A percentile compares a stretch with the other conserved stretches of the same genome.
Conservation (phyloP, 2,888 invertebrate genomes). For the Ormyrus labotus region DNA sequence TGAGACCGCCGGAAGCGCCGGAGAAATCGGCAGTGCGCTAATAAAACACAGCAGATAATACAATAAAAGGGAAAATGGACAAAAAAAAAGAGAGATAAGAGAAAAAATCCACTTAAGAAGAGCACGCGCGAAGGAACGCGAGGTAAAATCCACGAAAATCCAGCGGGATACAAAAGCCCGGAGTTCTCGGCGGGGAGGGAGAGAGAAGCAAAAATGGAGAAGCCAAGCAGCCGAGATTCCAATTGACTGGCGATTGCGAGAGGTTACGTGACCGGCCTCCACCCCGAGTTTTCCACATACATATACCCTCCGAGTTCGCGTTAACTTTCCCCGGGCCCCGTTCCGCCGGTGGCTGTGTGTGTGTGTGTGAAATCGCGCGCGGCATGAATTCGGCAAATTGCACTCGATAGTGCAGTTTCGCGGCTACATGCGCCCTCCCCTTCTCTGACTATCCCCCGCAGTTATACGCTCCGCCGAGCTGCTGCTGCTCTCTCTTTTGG, state of each 20-base stretch:
- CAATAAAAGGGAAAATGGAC: no score
- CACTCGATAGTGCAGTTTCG: constrained; percentile 54
- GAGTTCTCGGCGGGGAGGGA: neutral
- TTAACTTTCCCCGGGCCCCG: neutral
- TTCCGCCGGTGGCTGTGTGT: neutral
- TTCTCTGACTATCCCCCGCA: no score
- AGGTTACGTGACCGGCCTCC: constrained; percentile 60
- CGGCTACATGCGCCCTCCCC: constrained; percentile 2
- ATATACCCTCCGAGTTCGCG: neutral
- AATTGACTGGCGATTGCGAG: constrained; percentile 58
- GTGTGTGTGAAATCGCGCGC: neutral
- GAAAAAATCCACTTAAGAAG: no score
- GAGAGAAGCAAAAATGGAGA: constrained; percentile 31
- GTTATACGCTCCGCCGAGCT: no score
- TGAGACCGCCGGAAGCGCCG: no score
- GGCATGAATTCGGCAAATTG: constrained; percentile 60
- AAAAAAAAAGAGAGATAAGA: no score
- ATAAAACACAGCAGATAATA: no score
- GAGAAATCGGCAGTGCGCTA: no score
- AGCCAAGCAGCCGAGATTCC: constrained; percentile 58
- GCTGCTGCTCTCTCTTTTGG: no score
- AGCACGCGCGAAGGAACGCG: no score
- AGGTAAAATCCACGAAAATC: no score
- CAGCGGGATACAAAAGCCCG: neutral
- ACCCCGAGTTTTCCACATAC: neutral